These are phyloP conservation scores for Rhagoletis zephyria DNA, from an alignment of 1,140 invertebrate genomes.

Conservation along the genomic window DNA sequence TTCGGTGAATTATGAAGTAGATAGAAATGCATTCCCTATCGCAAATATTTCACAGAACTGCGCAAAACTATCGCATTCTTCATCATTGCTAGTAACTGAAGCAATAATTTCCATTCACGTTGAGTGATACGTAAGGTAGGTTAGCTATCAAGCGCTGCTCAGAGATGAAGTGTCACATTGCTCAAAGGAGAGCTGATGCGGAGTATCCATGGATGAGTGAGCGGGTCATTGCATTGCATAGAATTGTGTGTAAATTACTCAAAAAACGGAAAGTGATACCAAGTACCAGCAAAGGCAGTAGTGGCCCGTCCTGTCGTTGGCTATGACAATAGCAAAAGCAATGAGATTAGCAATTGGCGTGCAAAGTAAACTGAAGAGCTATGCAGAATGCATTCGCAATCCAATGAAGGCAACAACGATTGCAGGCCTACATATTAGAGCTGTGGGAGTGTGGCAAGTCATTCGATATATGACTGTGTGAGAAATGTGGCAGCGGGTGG, in stretches of 20 bases:
- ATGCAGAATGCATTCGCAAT: not conserved
- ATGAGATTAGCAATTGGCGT: not conserved
- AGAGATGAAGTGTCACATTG: not conserved
- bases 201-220: not conserved
- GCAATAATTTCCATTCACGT: conserved; percentile 46
- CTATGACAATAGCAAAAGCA: conserved; percentile 2
- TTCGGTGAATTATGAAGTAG: not conserved
- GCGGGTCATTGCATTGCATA: not conserved
- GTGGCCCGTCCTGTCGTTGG: not conserved
- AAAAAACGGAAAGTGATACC: conserved; percentile 46
- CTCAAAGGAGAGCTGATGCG: not conserved
- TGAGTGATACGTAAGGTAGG: not conserved
- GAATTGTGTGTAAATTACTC: conserved; percentile 23
- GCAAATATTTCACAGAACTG: not conserved
- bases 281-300: not conserved
- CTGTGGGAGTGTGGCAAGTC: not conserved
- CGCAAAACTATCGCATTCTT: conserved; percentile 31
- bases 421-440: not conserved
- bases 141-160: not conserved
- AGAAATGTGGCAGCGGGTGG: conserved; percentile 26
- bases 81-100: not conserved
- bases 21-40: not conserved
- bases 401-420: not conserved
- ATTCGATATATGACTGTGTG: not conserved
- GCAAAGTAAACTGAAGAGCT: not conserved